Evolutionary conservation across 2,888 invertebrate species (phyloP).

Genomic region (Limenitis camilla): DNA sequence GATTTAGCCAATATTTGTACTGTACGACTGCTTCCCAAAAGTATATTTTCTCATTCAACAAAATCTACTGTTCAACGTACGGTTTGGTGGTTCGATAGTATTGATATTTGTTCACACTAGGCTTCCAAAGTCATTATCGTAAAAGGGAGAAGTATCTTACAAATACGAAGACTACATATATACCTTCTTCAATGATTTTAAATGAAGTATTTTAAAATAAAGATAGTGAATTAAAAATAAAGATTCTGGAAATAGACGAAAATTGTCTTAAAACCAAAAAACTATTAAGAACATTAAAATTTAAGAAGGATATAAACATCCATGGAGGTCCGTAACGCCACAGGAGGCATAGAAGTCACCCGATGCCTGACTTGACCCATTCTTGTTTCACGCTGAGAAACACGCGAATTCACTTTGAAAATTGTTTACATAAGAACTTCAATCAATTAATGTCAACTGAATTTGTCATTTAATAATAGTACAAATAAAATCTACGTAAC

Average conservation of each 20-base stretch:
- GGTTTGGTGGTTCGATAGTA: conserved; percentile 42
- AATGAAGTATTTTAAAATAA: no score
- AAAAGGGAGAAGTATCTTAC: no score
- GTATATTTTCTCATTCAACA: conserved; percentile 68
- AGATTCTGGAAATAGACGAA: no score
- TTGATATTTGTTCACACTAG: conserved; percentile 50
- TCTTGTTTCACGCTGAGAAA: conserved; percentile 65
- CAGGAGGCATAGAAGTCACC: conserved; percentile 47
- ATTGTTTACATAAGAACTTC: conserved; percentile 36
- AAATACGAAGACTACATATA: no score
- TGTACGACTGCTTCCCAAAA: conserved; percentile 62
- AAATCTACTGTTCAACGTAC: conserved; percentile 58
- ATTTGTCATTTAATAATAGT: conserved; percentile 43
- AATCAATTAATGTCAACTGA: conserved; percentile 57
- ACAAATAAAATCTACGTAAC: conserved; percentile 19
- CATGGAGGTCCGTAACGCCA: conserved; percentile 42
- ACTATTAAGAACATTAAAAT: conserved; percentile 61
- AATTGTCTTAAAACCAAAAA: no score
- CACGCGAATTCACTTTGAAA: conserved; percentile 66
- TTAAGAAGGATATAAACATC: conserved; percentile 46
- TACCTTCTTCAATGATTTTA: no score
- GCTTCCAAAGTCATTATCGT: conserved; percentile 36
- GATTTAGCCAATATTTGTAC: conserved; percentile 69
- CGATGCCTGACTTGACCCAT: conserved; percentile 54
- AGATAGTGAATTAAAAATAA: no score